Percentiles rank a stretch among this genome's conserved stretches.
These are phyloP conservation scores for Synanthedon tipuliformis DNA, from an alignment of 2,888 invertebrate species.

Conservation along the genomic window DNA sequence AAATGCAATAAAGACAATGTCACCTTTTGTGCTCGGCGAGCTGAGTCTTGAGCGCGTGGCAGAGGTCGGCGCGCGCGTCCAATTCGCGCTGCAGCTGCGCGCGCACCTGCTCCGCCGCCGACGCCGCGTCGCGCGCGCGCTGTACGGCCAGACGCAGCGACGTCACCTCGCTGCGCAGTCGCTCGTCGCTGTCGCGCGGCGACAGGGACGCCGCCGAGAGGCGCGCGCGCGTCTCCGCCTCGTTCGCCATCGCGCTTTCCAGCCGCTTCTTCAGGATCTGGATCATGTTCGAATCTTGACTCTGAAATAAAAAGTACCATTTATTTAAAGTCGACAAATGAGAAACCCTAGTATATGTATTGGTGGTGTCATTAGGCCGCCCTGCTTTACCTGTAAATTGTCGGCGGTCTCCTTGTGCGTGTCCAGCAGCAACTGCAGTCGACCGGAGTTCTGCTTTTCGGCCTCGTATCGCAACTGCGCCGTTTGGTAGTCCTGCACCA, in stretches of 20 bases:
- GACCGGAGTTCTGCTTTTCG: constrained; percentile 63
- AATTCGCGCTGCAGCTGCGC: constrained; percentile 43
- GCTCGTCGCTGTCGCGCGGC: constrained; percentile 12
- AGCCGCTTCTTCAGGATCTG: constrained; percentile 74
- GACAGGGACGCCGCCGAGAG: constrained; percentile 52
- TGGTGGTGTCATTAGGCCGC: background rate
- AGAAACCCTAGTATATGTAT: background rate
- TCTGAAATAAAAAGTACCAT: constrained; percentile 30
- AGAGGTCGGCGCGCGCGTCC: constrained; percentile 29
- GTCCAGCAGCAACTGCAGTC: constrained; percentile 68
- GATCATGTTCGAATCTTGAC: constrained; percentile 76
- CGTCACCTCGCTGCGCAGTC: constrained; percentile 58
- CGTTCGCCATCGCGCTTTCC: constrained; percentile 73
- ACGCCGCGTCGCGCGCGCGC: constrained; percentile 50
- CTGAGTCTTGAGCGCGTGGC: constrained; percentile 37
- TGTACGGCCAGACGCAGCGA: constrained; percentile 66
- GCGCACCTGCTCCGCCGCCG: constrained; percentile 50
- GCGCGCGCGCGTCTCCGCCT: constrained; percentile 72
- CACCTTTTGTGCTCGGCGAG: constrained; percentile 44
- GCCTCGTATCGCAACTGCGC: constrained; percentile 55
- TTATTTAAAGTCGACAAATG: background rate
- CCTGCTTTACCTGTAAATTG: constrained; percentile 36
- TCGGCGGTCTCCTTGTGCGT: constrained; percentile 71
- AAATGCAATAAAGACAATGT: too few species aligned
- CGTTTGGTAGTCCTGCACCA: constrained; percentile 55